Evolutionary conservation across 2,797 vertebrate species (phyloP).

Genomic region (Columba guinea): DNA sequence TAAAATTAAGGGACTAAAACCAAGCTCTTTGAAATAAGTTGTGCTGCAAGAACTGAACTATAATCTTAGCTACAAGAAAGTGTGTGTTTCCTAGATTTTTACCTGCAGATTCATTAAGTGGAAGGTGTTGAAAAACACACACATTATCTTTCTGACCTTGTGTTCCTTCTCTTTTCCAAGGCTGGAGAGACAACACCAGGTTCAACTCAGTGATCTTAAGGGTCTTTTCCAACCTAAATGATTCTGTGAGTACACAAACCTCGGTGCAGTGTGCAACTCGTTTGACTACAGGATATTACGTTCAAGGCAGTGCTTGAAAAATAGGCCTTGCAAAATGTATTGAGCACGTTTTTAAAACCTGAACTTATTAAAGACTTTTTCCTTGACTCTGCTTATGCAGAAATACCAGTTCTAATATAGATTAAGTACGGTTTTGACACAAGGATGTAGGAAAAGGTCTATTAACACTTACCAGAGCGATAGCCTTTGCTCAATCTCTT

Average conservation of each 20-base stretch:
- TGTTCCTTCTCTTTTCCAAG: not conserved
- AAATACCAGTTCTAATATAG: not conserved
- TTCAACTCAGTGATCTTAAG: not conserved
- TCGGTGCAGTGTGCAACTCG: not conserved
- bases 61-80: not conserved
- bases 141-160: not conserved
- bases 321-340: not conserved
- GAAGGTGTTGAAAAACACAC: not conserved
- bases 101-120: not conserved
- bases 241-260: not conserved
- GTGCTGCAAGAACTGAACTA: not conserved
- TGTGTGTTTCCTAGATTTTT: not conserved
- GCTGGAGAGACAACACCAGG: not conserved
- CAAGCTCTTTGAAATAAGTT: not conserved
- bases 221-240: not conserved
- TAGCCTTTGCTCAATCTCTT: constrained; percentile 91
- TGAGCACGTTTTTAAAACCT: not conserved
- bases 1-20: not conserved
- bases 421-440: fast-evolving
- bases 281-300: fast-evolving
- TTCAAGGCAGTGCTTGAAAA: not conserved
- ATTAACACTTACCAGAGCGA: constrained; percentile 84
- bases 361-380: not conserved
- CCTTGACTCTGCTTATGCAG: not conserved
- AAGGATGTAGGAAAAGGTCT: not conserved